Evolutionary conservation across 2,797 vertebrate genomes (phyloP).

Genomic region (Onychomys arenicola): DNA sequence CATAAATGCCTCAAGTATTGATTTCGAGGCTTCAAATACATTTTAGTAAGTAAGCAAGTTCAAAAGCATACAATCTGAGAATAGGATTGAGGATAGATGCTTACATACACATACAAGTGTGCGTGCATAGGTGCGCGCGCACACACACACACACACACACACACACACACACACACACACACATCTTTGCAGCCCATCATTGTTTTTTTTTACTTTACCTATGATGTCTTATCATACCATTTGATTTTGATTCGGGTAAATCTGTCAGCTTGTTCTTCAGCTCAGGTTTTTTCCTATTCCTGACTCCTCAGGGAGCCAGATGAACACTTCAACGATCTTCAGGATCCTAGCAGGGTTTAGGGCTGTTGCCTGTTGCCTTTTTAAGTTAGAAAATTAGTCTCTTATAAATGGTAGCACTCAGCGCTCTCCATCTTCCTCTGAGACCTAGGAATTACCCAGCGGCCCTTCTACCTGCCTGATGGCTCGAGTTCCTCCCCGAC

Average conservation of each 20-base stretch:
- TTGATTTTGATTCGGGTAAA: constrained; percentile 1
- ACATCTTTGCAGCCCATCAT: background rate
- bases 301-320: background rate
- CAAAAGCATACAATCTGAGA: background rate
- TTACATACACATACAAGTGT: background rate
- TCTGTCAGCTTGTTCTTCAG: constrained; percentile 4
- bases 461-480: background rate
- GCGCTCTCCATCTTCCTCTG: background rate
- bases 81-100: background rate
- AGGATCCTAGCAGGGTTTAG: background rate
- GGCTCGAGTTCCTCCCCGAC: background rate
- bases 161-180: too few relatives aligned
- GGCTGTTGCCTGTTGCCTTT: background rate
- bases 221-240: background rate
- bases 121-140: background rate
- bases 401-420: background rate
- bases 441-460: background rate
- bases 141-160: too few relatives aligned
- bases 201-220: constrained; percentile 26
- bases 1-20: constrained; percentile 1
- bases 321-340: background rate
- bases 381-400: background rate
- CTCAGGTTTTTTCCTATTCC: background rate
- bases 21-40: constrained; percentile 37
- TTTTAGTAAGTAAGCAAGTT: constrained; percentile 27